These are phyloP conservation scores for Chloroceryle inda DNA, from an alignment of 2,797 vertebrate genomes.

Conservation along the genomic window DNA sequence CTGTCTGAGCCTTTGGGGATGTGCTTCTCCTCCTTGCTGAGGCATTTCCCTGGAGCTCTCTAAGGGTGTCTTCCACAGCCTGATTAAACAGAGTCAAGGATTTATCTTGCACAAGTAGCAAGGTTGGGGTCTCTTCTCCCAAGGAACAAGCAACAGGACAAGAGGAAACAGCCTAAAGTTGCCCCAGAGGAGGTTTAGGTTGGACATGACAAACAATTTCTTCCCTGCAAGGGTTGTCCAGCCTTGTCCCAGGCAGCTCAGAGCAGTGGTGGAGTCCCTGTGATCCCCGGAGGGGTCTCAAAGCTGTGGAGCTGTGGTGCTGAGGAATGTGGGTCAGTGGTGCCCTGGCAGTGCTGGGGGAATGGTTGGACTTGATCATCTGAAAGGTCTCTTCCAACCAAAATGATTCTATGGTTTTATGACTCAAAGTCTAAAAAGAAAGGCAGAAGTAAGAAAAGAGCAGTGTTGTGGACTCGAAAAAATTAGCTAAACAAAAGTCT, in stretches of 20 bases:
- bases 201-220: neutral
- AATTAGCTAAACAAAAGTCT: neutral
- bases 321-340: neutral
- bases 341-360: neutral
- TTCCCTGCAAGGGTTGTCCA: neutral
- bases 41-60: neutral
- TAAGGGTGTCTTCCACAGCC: rapidly evolving
- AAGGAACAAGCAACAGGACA: neutral
- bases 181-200: neutral
- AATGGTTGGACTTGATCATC: too few species aligned
- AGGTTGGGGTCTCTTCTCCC: neutral
- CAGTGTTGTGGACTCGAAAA: neutral
- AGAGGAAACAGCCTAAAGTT: neutral
- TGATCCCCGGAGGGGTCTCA: neutral
- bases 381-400: neutral
- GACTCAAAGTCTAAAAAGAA: neutral
- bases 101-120: neutral
- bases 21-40: neutral
- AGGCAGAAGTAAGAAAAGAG: neutral
- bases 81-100: neutral
- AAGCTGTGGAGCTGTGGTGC: neutral
- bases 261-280: neutral
- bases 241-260: neutral
- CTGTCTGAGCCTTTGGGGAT: neutral
- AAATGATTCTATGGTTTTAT: neutral